Evolutionary conservation across 2,888 invertebrate genomes (phyloP).

Genomic region (Schizotus pectinicornis): DNA sequence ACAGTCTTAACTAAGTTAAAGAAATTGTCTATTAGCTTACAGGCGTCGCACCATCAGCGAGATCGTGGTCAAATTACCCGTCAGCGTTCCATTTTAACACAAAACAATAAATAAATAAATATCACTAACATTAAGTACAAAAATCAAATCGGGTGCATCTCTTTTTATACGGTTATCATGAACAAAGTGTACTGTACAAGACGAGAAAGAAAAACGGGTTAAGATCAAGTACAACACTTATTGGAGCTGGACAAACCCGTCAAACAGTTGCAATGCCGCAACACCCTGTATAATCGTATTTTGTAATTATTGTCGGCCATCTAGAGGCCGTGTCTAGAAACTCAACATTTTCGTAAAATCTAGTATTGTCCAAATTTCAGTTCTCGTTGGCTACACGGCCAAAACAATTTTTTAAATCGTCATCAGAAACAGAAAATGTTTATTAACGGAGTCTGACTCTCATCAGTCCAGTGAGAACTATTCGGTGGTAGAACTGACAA

Average conservation of each 20-base stretch:
- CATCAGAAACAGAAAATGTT: no score
- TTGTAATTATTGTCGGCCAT: neutral
- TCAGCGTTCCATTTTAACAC: neutral
- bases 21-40: neutral
- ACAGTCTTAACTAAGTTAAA: constrained; percentile 11
- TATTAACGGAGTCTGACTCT: no score
- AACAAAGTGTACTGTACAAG: neutral
- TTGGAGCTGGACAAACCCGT: constrained; percentile 24
- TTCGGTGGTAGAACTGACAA: no score
- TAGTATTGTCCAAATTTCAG: no score
- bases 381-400: no score
- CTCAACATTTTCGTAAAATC: neutral
- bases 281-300: constrained; percentile 18
- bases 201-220: neutral
- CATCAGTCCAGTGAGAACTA: no score
- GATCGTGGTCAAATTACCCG: neutral
- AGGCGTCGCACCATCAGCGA: neutral
- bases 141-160: neutral
- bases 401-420: no score
- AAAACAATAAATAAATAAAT: no score
- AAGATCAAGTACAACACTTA: constrained; percentile 3
- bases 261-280: neutral
- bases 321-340: neutral
- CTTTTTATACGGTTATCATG: neutral
- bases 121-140: no score